A percentile compares a stretch with the other conserved stretches of the same genome.
Evolutionary conservation across 2,888 invertebrate species (phyloP).

Genomic region (Amiota communis): DNA sequence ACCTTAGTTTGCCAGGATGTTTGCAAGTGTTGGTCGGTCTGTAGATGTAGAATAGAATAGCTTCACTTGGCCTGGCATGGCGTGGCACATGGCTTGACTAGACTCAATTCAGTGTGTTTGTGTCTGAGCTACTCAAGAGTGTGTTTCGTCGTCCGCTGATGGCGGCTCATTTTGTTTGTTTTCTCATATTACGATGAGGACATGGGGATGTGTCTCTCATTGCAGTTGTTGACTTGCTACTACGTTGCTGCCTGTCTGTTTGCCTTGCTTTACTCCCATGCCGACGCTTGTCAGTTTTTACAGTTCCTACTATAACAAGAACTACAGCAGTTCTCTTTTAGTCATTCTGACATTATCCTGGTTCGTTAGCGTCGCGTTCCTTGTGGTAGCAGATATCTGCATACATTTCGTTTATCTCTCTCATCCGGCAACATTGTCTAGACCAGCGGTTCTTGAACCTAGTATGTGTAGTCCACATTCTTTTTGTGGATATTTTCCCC

Average conservation of each 20-base stretch:
- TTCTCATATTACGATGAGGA: constrained; percentile 12
- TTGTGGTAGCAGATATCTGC: constrained; percentile 7
- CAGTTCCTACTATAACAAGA: not conserved
- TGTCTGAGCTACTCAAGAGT: constrained; percentile 22
- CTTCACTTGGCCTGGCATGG: too few species aligned
- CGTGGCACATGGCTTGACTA: not conserved
- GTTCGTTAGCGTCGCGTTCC: not conserved
- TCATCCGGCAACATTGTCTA: too few species aligned
- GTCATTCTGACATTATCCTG: constrained; percentile 21
- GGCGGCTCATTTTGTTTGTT: constrained; percentile 27
- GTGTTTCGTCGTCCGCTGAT: constrained; percentile 13
- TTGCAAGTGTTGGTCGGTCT: not conserved
- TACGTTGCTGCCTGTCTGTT: constrained; percentile 42
- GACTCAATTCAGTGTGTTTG: not conserved
- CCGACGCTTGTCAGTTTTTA: constrained; percentile 26
- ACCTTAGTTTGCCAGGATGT: constrained; percentile 17
- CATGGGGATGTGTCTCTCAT: not conserved
- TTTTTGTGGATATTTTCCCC: too few species aligned
- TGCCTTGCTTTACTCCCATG: constrained; percentile 45
- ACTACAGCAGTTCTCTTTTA: constrained; percentile 9
- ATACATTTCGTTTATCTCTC: not conserved
- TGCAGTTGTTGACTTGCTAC: constrained; percentile 52
- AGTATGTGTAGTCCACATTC: constrained; percentile 1
- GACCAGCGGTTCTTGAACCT: too few species aligned
- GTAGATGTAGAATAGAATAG: too few species aligned